Evolutionary conservation across 2,797 vertebrate species (phyloP).

Genomic region (Echiichthys vipera): DNA sequence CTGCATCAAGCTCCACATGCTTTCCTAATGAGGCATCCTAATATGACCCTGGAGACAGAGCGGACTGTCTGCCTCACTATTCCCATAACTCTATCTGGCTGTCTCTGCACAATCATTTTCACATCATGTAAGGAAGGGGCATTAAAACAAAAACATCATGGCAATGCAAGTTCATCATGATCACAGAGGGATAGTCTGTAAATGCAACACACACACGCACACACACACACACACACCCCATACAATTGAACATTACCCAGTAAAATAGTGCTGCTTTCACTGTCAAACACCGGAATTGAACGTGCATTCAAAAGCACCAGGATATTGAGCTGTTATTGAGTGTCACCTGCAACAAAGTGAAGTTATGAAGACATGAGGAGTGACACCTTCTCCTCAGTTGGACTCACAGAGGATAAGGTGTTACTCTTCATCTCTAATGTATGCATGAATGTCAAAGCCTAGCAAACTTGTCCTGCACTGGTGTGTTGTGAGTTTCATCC

Average conservation of each 20-base stretch:
- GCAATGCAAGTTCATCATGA: background rate
- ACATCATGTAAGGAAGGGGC: background rate
- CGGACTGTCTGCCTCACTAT: constrained; percentile 54
- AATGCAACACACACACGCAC: too few relatives aligned
- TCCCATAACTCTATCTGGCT: constrained; percentile 37
- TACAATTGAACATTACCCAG: background rate
- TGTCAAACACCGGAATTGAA: background rate
- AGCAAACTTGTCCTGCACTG: constrained; percentile 56
- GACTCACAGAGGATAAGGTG: constrained; percentile 10
- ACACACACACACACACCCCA: too few relatives aligned
- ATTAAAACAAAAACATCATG: background rate
- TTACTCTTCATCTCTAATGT: background rate
- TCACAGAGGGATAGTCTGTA: background rate
- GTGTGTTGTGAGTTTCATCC: constrained; percentile 35
- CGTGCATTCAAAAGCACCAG: background rate
- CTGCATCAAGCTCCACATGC: constrained; percentile 81
- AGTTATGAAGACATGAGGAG: constrained; percentile 29
- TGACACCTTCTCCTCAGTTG: constrained; percentile 5
- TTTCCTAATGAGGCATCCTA: constrained; percentile 81
- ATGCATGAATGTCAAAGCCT: constrained; percentile 44
- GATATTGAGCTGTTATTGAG: background rate
- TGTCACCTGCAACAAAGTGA: constrained; percentile 40
- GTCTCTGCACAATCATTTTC: constrained; percentile 25
- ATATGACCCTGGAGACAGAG: constrained; percentile 78
- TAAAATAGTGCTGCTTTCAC: background rate